phyloP scores from a whole-genome alignment of 2,797 vertebrate species.

The Lutjanus argentimaculatus region DNA sequence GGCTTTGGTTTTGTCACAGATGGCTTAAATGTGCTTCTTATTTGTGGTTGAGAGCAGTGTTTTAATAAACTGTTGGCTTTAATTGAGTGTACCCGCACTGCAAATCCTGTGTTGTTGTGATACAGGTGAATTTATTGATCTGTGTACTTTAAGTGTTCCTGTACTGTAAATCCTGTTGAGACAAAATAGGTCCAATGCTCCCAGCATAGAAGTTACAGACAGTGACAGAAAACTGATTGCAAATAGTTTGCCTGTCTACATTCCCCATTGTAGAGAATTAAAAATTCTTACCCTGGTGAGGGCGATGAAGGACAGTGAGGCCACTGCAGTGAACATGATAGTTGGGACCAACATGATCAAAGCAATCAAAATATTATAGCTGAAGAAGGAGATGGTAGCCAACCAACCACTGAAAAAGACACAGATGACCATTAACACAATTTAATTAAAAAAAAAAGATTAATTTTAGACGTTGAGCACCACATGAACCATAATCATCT shows the following conservation, averaged over 20 bases:
- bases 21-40: no score
- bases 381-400: conserved; percentile 94
- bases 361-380: conserved; percentile 92
- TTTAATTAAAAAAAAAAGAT: background rate
- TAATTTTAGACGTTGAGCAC: conserved; percentile 16
- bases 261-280: background rate
- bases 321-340: conserved; percentile 94
- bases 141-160: no score
- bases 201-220: background rate
- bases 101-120: no score
- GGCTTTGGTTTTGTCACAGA: no score
- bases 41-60: no score
- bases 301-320: conserved; percentile 92
- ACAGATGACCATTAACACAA: conserved; percentile 31
- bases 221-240: background rate
- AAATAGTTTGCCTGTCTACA: background rate
- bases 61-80: no score
- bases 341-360: conserved; percentile 97
- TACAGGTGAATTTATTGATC: no score
- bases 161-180: no score
- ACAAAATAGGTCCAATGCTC: no score
- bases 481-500: conserved; percentile 22
- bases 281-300: conserved; percentile 91
- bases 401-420: conserved; percentile 92
- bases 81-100: no score